phyloP scores from a whole-genome alignment of 2,888 invertebrate species.

The Gibbula magus region DNA sequence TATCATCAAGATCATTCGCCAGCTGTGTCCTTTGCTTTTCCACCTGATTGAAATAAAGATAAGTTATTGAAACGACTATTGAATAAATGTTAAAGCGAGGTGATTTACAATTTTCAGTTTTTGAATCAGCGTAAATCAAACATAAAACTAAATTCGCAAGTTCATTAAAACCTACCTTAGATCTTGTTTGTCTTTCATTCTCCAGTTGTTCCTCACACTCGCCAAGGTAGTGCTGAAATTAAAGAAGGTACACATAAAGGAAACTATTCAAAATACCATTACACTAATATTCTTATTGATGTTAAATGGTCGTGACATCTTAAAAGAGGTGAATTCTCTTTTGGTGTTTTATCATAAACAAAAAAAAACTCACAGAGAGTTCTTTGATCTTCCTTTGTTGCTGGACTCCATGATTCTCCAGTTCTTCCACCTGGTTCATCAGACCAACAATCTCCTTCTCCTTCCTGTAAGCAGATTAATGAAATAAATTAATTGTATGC shows the following conservation, averaged over 20 bases:
- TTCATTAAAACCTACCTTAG: slow-evolving; percentile 12
- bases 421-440: slow-evolving; percentile 96
- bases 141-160: too few relatives aligned
- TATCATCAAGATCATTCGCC: slow-evolving; percentile 94
- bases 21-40: slow-evolving; percentile 98
- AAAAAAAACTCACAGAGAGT: slow-evolving; percentile 78
- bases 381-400: slow-evolving; percentile 99
- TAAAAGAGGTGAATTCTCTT: too few relatives aligned
- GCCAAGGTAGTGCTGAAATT: neutral
- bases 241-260: slow-evolving; percentile 70
- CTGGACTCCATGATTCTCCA: slow-evolving; percentile 96
- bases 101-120: too few relatives aligned
- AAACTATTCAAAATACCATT: too few relatives aligned
- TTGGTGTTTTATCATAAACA: too few relatives aligned
- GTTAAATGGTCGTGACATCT: too few relatives aligned
- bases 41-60: slow-evolving; percentile 77
- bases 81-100: too few relatives aligned
- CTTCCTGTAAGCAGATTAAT: slow-evolving; percentile 80
- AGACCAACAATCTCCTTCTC: slow-evolving; percentile 98
- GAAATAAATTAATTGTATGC: neutral
- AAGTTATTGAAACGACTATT: too few relatives aligned
- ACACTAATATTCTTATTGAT: too few relatives aligned
- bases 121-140: too few relatives aligned
- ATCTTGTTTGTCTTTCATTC: neutral
- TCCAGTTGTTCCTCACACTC: slow-evolving; percentile 11